A percentile compares a stretch with the other conserved stretches of the same genome.
Evolutionary conservation across 2,113 vertebrate genomes (phyloP).

Genomic region (Colossoma macropomum): DNA sequence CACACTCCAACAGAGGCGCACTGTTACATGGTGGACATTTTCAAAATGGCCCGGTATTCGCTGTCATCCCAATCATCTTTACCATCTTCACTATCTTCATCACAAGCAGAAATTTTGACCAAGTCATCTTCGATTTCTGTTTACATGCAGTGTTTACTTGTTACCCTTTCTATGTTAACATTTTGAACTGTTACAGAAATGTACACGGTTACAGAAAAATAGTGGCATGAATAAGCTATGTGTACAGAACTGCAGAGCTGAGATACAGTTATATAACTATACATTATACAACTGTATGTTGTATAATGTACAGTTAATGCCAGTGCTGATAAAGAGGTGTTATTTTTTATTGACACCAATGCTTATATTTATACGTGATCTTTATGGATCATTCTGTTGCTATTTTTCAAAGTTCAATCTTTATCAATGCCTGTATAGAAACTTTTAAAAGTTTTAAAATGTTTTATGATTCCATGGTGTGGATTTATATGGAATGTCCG

Average conservation of each 20-base stretch:
- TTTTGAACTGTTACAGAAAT: background rate
- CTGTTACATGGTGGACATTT: background rate
- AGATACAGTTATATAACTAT: no score
- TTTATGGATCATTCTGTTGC: background rate
- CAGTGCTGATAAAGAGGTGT: background rate
- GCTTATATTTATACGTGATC: background rate
- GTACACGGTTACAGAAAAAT: background rate
- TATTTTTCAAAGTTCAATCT: background rate
- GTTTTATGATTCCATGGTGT: background rate
- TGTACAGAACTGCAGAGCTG: background rate
- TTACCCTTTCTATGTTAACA: background rate
- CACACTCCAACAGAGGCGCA: background rate
- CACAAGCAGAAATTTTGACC: background rate
- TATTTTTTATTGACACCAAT: background rate
- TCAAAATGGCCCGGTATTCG: background rate
- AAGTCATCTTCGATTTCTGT: background rate
- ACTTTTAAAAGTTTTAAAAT: background rate
- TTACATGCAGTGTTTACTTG: background rate
- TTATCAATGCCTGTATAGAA: background rate
- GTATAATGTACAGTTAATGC: background rate
- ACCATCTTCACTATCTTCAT: background rate
- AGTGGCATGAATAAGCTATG: background rate
- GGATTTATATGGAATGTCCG: background rate
- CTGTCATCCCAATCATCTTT: background rate
- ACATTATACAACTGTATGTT: no score